Evolutionary conservation across 1,140 invertebrate species (phyloP).

Genomic region (Hermatobates lingyangjiaoensis): DNA sequence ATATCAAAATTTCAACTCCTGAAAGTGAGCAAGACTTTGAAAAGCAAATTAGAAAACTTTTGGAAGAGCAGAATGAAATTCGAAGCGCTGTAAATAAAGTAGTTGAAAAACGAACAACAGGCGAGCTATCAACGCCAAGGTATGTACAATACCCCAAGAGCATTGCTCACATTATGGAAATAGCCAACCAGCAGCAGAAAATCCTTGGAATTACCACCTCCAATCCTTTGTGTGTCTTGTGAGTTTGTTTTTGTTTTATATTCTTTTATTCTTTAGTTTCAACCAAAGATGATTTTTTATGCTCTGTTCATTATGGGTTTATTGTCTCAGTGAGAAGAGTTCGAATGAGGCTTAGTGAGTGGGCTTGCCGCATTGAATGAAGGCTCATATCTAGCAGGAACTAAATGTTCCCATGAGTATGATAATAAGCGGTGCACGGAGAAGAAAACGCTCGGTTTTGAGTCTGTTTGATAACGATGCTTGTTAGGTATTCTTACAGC

Average conservation of each 20-base stretch:
- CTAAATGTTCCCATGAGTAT: too few relatives aligned
- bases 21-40: conserved; percentile 14
- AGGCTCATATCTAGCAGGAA: too few relatives aligned
- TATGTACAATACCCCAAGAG: conserved; percentile 6
- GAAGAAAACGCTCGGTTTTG: too few relatives aligned
- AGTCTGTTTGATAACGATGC: too few relatives aligned
- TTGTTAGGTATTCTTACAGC: too few relatives aligned
- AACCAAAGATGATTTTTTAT: neutral
- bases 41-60: conserved; percentile 41
- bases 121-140: conserved; percentile 4
- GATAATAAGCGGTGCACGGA: too few relatives aligned
- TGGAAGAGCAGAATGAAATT: conserved; percentile 45
- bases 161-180: conserved; percentile 11
- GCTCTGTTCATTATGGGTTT: neutral
- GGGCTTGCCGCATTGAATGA: neutral
- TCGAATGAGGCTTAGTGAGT: neutral
- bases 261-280: conserved; percentile 5
- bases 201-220: conserved; percentile 8
- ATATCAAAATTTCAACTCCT: conserved; percentile 21
- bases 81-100: conserved; percentile 24
- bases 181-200: conserved; percentile 13
- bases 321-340: neutral
- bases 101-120: neutral
- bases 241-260: conserved; percentile 3
- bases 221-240: conserved; percentile 1